Conservation (phyloP, 1,140 invertebrate genomes). For the Himalopsyche phryganea region DNA sequence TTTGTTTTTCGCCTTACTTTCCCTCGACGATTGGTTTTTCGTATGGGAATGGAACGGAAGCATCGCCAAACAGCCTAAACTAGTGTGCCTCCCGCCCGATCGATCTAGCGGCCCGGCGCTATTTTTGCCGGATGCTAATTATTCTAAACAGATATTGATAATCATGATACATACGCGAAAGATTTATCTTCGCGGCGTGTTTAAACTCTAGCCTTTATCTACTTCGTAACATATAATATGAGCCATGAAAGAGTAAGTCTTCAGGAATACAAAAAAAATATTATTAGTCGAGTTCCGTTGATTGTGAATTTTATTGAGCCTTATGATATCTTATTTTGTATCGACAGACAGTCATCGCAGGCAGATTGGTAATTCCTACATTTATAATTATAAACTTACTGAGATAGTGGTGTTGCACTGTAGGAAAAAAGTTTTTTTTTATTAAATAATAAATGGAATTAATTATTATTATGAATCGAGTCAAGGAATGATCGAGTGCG, state of each 20-base stretch:
- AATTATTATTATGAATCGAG: background rate
- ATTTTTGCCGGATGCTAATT: background rate
- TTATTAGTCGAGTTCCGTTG: background rate
- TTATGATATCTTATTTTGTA: background rate
- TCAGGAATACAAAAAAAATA: background rate
- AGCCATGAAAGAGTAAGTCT: background rate
- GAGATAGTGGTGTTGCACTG: slow-evolving; percentile 3
- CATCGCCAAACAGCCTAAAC: background rate
- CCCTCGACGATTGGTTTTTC: background rate
- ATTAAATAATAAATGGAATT: slow-evolving; percentile 4
- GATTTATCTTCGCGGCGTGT: background rate
- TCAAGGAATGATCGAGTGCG: background rate
- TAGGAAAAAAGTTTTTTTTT: slow-evolving; percentile 2
- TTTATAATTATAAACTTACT: background rate
- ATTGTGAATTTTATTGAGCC: background rate
- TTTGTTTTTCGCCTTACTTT: background rate
- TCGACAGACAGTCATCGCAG: no score
- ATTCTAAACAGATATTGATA: background rate
- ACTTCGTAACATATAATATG: background rate
- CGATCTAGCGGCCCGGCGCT: background rate
- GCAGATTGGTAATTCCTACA: no score
- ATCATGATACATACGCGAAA: background rate
- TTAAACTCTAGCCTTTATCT: background rate
- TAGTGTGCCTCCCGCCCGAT: slow-evolving; percentile 8
- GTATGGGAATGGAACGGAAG: background rate